These are phyloP conservation scores for Calyptommatus sinebrachiatus DNA, from an alignment of 2,113 vertebrate species.

Conservation along the genomic window DNA sequence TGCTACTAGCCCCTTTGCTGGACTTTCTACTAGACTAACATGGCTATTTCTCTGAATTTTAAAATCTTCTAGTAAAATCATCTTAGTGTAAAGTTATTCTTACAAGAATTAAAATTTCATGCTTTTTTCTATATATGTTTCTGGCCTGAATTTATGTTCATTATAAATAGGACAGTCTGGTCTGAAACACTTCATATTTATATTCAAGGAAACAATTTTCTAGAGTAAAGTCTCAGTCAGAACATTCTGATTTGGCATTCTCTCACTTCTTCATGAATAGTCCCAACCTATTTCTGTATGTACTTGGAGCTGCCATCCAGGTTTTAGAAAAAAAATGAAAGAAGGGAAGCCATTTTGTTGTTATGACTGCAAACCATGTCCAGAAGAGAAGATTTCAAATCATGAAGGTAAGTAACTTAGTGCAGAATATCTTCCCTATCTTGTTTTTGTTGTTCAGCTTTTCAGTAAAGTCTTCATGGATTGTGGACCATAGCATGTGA, in stretches of 20 bases:
- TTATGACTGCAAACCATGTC: neutral
- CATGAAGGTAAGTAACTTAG: neutral
- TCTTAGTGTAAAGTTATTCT: too few species aligned
- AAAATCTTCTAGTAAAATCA: too few species aligned
- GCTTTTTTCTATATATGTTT: too few species aligned
- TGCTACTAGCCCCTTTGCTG: too few species aligned
- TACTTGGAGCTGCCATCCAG: neutral
- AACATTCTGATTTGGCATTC: neutral
- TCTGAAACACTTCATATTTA: neutral
- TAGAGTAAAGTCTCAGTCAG: neutral
- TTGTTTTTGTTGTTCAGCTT: too few species aligned
- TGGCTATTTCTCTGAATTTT: too few species aligned
- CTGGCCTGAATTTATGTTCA: too few species aligned
- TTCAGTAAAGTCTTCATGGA: too few species aligned
- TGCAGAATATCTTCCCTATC: neutral
- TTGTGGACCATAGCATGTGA: too few species aligned
- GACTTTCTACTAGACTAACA: too few species aligned
- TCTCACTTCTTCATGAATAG: neutral
- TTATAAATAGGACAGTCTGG: too few species aligned
- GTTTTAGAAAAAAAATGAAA: neutral
- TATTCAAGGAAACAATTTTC: neutral
- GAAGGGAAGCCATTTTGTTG: constrained; percentile 4
- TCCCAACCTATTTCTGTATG: neutral
- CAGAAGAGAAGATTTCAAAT: neutral
- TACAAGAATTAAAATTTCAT: too few species aligned